A percentile compares a stretch with the other conserved stretches of the same genome.
Conservation (phyloP, 2,113 vertebrate genomes). For the Malurus elegans region DNA sequence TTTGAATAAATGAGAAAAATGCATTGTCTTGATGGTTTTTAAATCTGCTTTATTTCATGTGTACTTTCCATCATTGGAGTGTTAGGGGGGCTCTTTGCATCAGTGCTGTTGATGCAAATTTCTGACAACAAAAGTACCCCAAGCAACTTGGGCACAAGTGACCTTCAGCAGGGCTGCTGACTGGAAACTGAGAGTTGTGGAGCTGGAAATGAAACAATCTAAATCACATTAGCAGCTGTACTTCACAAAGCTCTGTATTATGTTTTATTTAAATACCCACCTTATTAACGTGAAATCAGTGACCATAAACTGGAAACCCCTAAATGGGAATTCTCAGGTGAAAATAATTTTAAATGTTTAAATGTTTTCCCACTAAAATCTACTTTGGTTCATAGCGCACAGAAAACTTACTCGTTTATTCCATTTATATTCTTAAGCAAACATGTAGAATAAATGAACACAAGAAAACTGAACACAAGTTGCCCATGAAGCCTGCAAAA, state of each 20-base stretch:
- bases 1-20: constrained; percentile 85
- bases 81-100: background rate
- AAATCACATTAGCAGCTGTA: background rate
- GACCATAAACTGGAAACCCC: background rate
- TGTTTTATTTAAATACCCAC: background rate
- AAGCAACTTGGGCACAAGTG: background rate
- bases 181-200: background rate
- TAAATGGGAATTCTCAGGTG: background rate
- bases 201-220: background rate
- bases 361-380: background rate
- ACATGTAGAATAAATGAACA: background rate
- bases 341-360: background rate
- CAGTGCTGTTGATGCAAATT: background rate
- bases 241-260: background rate
- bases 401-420: background rate
- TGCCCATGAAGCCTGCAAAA: background rate
- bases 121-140: background rate
- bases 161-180: background rate
- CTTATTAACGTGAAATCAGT: background rate
- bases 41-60: constrained; percentile 65
- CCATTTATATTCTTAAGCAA: background rate
- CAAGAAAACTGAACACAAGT: background rate
- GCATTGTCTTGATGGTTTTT: constrained; percentile 71
- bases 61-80: background rate
- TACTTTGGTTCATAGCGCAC: background rate